Evolutionary conservation across 2,113 vertebrate species (phyloP).

Genomic region (Entelurus aequoreus): DNA sequence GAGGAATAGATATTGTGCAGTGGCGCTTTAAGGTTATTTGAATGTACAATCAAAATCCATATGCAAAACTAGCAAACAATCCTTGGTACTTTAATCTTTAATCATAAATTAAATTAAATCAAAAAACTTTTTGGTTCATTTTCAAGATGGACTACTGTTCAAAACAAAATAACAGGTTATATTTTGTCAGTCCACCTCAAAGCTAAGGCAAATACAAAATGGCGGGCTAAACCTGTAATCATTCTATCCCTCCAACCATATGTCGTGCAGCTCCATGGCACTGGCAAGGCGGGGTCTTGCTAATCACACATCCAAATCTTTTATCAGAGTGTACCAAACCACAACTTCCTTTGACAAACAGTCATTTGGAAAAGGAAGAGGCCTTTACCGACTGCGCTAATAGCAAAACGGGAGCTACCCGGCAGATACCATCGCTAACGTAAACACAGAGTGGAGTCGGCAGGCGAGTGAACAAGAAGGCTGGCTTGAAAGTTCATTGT

Average conservation of each 20-base stretch:
- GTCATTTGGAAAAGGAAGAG: conserved; percentile 56
- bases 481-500: conserved; percentile 3
- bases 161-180: neutral
- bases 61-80: no score
- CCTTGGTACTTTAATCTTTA: no score
- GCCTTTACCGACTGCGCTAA: conserved; percentile 21
- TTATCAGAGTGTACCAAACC: conserved; percentile 48
- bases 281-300: conserved; percentile 32
- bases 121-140: no score
- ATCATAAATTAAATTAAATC: no score
- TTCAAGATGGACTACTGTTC: no score
- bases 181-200: neutral
- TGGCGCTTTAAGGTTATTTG: no score
- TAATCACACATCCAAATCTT: conserved; percentile 52
- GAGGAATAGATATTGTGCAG: no score
- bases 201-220: conserved; percentile 28
- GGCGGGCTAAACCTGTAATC: conserved; percentile 45
- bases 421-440: conserved; percentile 30
- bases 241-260: conserved; percentile 17
- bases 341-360: conserved; percentile 59
- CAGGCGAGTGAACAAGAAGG: neutral
- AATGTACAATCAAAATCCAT: no score
- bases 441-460: neutral
- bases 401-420: conserved; percentile 19
- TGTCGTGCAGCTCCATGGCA: conserved; percentile 38